A percentile compares a stretch with the other conserved stretches of the same genome.
Evolutionary conservation across 2,113 vertebrate species (phyloP).

Genomic region (Tricholaema leucomelas): DNA sequence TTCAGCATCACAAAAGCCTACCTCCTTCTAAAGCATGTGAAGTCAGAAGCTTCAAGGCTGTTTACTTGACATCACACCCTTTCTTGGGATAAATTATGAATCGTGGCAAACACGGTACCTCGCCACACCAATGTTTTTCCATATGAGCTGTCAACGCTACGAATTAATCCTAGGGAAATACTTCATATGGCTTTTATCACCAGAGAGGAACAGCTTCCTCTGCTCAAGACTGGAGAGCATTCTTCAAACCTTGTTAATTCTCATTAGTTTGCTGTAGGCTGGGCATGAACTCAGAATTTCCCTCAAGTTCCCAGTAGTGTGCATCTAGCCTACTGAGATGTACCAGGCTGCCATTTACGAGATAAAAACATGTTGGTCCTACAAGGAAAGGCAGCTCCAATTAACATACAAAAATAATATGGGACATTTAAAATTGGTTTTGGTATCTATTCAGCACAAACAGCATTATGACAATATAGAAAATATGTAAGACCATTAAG

Average conservation of each 20-base stretch:
- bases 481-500: neutral
- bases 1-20: neutral
- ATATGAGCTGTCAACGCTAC: neutral
- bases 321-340: neutral
- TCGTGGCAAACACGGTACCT: neutral
- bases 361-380: neutral
- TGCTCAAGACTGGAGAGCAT: neutral
- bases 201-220: neutral
- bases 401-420: neutral
- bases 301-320: neutral
- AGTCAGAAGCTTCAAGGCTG: neutral
- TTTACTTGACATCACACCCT: neutral
- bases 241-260: neutral
- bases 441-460: neutral
- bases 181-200: accelerated
- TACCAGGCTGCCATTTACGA: neutral
- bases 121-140: neutral
- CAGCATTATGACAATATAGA: neutral
- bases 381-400: neutral
- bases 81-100: neutral
- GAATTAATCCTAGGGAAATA: neutral
- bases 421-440: neutral
- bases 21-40: neutral
- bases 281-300: neutral
- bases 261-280: accelerated